Evolutionary conservation across 2,888 invertebrate genomes (phyloP).

Genomic region (Campaea margaritaria): DNA sequence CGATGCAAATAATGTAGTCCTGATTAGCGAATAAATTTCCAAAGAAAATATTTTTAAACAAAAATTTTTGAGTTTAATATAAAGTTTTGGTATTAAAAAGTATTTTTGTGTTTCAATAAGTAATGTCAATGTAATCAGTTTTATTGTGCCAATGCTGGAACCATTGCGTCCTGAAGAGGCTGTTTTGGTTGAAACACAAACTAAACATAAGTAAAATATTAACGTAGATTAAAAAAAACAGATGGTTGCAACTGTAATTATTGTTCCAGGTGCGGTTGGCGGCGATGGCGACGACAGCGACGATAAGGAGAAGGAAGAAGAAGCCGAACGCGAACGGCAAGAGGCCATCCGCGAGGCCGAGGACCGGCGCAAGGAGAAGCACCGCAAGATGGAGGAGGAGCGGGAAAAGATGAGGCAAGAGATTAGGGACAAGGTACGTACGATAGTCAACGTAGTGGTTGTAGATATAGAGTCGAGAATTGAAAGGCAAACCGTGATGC

Average conservation of each 20-base stretch:
- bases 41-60: no score
- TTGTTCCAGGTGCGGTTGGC: slow-evolving; percentile 91
- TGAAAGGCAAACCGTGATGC: not conserved
- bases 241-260: not conserved
- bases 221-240: no score
- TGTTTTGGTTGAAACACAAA: no score
- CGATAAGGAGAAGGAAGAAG: slow-evolving; percentile 99
- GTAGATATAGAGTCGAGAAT: not conserved
- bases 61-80: no score
- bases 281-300: slow-evolving; percentile 96
- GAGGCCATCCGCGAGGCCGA: slow-evolving; percentile 99
- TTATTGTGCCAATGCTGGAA: no score
- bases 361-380: slow-evolving; percentile 99
- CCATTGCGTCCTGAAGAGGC: no score
- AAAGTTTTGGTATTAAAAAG: no score
- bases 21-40: no score
- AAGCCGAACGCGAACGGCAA: slow-evolving; percentile 98
- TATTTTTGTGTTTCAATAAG: no score
- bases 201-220: no score
- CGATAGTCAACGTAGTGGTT: not conserved
- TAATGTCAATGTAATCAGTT: no score
- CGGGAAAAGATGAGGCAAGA: slow-evolving; percentile 99
- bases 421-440: slow-evolving; percentile 98
- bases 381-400: slow-evolving; percentile 99
- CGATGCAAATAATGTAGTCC: no score